A percentile compares a stretch with the other conserved stretches of the same genome.
Conservation (phyloP, 2,797 vertebrate species). For the Centropyge bicolor region DNA sequence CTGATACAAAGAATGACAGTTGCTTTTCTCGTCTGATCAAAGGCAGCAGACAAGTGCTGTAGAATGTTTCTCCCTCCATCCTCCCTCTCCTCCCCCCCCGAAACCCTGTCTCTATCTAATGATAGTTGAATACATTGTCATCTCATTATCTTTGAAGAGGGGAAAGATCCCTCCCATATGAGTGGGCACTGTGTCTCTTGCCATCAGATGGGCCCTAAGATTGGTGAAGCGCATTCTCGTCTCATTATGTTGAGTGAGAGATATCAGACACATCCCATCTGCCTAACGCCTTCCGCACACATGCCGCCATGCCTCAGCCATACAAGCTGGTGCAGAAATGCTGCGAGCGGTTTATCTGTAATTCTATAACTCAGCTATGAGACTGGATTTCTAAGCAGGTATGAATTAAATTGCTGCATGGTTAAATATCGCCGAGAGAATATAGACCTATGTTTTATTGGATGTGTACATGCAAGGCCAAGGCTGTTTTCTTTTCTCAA, state of each 20-base stretch:
- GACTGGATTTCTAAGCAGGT: conserved; percentile 17
- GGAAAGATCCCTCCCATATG: conserved; percentile 77
- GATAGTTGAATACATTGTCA: conserved; percentile 86
- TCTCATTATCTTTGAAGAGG: conserved; percentile 87
- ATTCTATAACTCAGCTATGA: conserved; percentile 35
- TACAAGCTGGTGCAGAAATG: conserved; percentile 51
- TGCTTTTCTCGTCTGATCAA: conserved; percentile 82
- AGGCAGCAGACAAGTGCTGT: conserved; percentile 78
- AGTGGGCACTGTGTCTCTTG: conserved; percentile 81
- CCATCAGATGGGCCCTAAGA: conserved; percentile 78
- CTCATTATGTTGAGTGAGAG: conserved; percentile 84
- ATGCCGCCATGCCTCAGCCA: conserved; percentile 69
- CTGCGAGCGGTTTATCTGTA: conserved; percentile 28
- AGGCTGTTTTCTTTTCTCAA: conserved; percentile 19
- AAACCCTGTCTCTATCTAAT: conserved; percentile 77
- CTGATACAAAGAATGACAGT: conserved; percentile 79
- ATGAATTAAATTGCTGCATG: conserved; percentile 36
- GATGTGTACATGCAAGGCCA: conserved; percentile 7
- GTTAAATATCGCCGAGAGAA: conserved; percentile 34
- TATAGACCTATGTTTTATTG: conserved; percentile 7
- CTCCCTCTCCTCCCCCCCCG: conserved; percentile 42
- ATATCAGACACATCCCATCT: conserved; percentile 84
- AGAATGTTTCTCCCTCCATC: conserved; percentile 65
- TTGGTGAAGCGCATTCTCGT: conserved; percentile 78
- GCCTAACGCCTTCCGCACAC: conserved; percentile 76